These are phyloP conservation scores for Xyrichtys novacula DNA, from an alignment of 2,797 vertebrate species.

Conservation along the genomic window DNA sequence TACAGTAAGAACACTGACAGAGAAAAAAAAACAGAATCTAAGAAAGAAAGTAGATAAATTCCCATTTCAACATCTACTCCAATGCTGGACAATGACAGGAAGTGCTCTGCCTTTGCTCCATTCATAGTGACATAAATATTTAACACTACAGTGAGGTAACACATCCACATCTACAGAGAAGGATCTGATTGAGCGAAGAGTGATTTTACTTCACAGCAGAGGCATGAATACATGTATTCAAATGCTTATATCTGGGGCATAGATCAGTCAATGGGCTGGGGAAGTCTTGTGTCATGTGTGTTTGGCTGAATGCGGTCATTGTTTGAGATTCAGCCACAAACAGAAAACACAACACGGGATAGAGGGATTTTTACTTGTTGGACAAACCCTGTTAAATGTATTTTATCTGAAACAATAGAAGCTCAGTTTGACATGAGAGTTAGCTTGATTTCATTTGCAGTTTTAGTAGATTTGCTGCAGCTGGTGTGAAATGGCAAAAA, in stretches of 20 bases:
- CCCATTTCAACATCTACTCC: conserved; percentile 60
- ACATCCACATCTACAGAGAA: conserved; percentile 23
- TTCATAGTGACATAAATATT: conserved; percentile 70
- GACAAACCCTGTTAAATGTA: conserved; percentile 1
- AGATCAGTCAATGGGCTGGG: conserved; percentile 22
- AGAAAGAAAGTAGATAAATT: conserved; percentile 39
- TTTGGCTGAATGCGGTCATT: conserved; percentile 43
- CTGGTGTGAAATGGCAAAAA: no score
- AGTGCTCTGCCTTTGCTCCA: conserved; percentile 62
- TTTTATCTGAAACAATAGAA: background rate
- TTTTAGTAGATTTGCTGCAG: background rate
- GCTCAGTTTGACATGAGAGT: background rate
- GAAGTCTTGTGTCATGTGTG: conserved; percentile 31
- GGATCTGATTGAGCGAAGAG: conserved; percentile 28
- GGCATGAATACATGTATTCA: conserved; percentile 35
- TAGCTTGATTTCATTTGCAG: background rate
- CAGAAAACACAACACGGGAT: conserved; percentile 15
- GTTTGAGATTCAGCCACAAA: conserved; percentile 27
- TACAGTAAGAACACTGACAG: conserved; percentile 8
- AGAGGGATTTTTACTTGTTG: conserved; percentile 1
- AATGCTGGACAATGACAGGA: conserved; percentile 76
- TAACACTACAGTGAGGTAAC: conserved; percentile 71
- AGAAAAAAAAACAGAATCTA: conserved; percentile 20
- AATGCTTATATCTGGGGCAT: conserved; percentile 16
- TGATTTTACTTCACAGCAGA: conserved; percentile 23